Conservation (phyloP, 2,113 vertebrate genomes). For the Eulemur rufifrons region DNA sequence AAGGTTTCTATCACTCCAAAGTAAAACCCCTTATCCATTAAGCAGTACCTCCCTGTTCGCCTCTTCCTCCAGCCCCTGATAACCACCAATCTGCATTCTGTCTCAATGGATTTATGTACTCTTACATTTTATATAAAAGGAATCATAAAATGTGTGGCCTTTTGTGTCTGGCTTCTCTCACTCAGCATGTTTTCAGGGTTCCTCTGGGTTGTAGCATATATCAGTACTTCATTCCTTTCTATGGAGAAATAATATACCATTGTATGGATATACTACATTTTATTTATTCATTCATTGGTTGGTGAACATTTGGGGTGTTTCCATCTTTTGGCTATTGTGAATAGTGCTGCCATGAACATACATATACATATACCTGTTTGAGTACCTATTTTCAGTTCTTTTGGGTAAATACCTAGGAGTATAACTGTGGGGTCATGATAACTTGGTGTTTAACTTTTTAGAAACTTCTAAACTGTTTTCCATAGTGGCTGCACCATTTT, state of each 20-base stretch:
- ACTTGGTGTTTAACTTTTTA: conserved; percentile 31
- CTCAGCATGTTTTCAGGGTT: background rate
- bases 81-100: background rate
- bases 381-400: background rate
- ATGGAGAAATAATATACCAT: background rate
- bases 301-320: background rate
- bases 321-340: background rate
- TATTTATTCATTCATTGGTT: background rate
- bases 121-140: background rate
- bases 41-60: background rate
- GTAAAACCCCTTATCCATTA: background rate
- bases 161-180: background rate
- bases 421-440: background rate
- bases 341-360: background rate
- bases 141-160: background rate
- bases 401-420: background rate
- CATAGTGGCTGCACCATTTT: background rate
- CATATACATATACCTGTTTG: background rate
- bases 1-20: background rate
- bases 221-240: background rate
- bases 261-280: background rate
- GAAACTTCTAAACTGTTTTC: background rate
- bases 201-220: background rate
- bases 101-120: background rate
- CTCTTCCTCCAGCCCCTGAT: background rate